Evolutionary conservation across 1,140 invertebrate species (phyloP).

Genomic region (Tenebrio molitor): DNA sequence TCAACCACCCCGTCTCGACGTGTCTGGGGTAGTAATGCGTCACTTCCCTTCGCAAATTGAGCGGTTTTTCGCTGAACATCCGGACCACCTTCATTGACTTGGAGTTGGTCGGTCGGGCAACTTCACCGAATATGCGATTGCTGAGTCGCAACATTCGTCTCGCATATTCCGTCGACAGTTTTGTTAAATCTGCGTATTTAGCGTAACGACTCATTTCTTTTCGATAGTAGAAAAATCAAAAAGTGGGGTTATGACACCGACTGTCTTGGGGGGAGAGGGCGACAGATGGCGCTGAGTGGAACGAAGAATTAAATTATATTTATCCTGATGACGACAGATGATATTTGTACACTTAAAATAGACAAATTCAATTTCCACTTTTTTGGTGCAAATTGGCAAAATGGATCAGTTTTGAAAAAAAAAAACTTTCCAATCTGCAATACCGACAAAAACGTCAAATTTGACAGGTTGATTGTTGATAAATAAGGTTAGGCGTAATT

Average conservation of each 20-base stretch:
- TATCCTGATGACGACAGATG: too few relatives aligned
- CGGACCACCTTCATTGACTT: slow-evolving; percentile 88
- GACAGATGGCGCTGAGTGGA: background rate
- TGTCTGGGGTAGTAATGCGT: slow-evolving; percentile 91
- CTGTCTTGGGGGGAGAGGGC: background rate
- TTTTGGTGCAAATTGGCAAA: too few relatives aligned
- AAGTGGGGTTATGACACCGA: slow-evolving; percentile 41
- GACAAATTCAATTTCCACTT: too few relatives aligned
- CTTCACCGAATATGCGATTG: slow-evolving; percentile 92
- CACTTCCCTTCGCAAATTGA: slow-evolving; percentile 80
- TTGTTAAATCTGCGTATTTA: slow-evolving; percentile 80
- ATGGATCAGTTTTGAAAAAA: too few relatives aligned
- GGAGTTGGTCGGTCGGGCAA: slow-evolving; percentile 78
- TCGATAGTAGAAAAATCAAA: background rate
- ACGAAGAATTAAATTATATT: too few relatives aligned
- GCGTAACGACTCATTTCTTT: slow-evolving; percentile 66
- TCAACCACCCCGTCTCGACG: slow-evolving; percentile 79
- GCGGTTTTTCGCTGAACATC: slow-evolving; percentile 81
- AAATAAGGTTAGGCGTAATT: background rate
- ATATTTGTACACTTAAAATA: too few relatives aligned
- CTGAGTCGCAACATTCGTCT: slow-evolving; percentile 88
- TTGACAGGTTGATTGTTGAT: too few relatives aligned
- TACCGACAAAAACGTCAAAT: background rate
- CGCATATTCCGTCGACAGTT: slow-evolving; percentile 82
- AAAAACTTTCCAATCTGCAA: background rate